Evolutionary conservation across 2,113 vertebrate genomes (phyloP).

Genomic region (Cottus gobio): DNA sequence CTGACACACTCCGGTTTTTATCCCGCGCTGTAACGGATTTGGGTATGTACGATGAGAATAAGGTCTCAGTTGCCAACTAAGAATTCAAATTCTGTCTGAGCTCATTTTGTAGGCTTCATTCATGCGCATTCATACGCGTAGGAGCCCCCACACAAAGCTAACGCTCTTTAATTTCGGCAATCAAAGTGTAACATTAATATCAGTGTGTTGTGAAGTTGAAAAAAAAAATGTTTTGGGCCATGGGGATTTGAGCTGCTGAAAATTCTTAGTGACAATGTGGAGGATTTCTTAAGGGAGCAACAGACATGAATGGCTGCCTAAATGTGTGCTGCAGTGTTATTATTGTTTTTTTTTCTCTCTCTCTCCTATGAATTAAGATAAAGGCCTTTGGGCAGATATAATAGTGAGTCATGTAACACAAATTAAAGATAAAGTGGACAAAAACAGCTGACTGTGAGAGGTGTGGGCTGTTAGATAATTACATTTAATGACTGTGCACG

Average conservation of each 20-base stretch:
- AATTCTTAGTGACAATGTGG: constrained; percentile 62
- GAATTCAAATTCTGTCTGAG: constrained; percentile 55
- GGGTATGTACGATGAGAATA: constrained; percentile 71
- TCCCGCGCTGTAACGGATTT: constrained; percentile 65
- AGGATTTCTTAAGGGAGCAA: constrained; percentile 47
- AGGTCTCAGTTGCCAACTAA: constrained; percentile 43
- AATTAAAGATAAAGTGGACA: constrained; percentile 1
- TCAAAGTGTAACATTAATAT: constrained; percentile 61
- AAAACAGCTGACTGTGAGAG: constrained; percentile 27
- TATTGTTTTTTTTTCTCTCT: constrained; percentile 21
- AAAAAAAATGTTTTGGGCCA: background rate
- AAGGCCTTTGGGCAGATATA: background rate
- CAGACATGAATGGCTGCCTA: constrained; percentile 58
- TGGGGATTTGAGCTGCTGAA: constrained; percentile 34
- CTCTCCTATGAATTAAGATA: constrained; percentile 20
- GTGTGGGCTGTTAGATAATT: constrained; percentile 6
- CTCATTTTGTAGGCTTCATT: constrained; percentile 65
- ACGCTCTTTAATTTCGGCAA: constrained; percentile 49
- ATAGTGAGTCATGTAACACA: background rate
- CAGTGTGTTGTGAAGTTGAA: constrained; percentile 69
- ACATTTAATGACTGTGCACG: constrained; percentile 39
- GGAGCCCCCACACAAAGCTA: constrained; percentile 43
- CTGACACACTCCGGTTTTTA: constrained; percentile 77
- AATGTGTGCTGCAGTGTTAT: constrained; percentile 66
- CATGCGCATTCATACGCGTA: constrained; percentile 46